phyloP scores from a whole-genome alignment of 2,113 vertebrate genomes.

The Fregetta grallaria region DNA sequence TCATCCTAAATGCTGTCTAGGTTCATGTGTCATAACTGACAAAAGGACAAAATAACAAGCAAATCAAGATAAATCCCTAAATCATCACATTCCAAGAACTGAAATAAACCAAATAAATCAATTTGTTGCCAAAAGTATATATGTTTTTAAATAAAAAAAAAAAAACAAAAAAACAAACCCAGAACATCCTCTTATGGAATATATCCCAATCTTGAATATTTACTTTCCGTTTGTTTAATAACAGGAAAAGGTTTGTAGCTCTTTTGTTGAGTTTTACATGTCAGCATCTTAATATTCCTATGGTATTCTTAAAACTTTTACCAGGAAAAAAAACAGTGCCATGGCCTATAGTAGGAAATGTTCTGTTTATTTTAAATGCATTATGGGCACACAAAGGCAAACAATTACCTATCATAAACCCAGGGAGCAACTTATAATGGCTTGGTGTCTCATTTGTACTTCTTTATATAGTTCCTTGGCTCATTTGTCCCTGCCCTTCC shows the following conservation, averaged over 20 bases:
- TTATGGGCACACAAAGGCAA: conserved; percentile 68
- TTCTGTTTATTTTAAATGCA: conserved; percentile 71
- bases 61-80: conserved; percentile 56
- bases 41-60: conserved; percentile 60
- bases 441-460: neutral
- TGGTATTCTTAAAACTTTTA: conserved; percentile 73
- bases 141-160: conserved; percentile 23
- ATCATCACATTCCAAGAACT: conserved; percentile 75
- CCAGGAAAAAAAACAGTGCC: conserved; percentile 76
- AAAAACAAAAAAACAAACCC: conserved; percentile 14
- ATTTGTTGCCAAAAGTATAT: conserved; percentile 71
- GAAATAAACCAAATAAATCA: conserved; percentile 66
- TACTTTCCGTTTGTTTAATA: conserved; percentile 81
- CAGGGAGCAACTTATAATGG: neutral
- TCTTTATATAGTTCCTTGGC: neutral
- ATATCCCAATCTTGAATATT: conserved; percentile 75
- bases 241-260: conserved; percentile 80
- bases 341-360: conserved; percentile 71
- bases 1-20: neutral
- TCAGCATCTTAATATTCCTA: conserved; percentile 78
- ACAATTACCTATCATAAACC: conserved; percentile 29
- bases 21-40: conserved; percentile 11
- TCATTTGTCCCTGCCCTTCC: conserved; percentile 7
- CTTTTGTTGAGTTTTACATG: conserved; percentile 78
- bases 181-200: conserved; percentile 81